These are phyloP conservation scores for Mamestra configurata DNA, from an alignment of 1,140 invertebrate genomes.

Conservation along the genomic window DNA sequence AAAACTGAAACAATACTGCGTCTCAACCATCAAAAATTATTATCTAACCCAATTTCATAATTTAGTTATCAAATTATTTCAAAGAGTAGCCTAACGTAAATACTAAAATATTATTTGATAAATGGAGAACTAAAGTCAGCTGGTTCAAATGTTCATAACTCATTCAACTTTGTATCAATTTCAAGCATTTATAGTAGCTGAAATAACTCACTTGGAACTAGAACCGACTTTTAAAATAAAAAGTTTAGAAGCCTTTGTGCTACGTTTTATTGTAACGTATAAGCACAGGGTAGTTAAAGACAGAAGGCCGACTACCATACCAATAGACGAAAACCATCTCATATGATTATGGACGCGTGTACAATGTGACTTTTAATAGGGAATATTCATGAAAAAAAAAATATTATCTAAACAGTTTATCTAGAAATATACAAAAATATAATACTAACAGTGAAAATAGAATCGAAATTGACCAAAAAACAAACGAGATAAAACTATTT, in stretches of 20 bases:
- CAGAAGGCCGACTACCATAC: too few species aligned
- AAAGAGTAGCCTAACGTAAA: neutral
- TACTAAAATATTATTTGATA: slow-evolving; percentile 16
- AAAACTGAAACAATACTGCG: too few species aligned
- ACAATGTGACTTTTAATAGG: too few species aligned
- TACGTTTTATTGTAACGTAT: slow-evolving; percentile 12
- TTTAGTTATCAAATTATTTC: neutral
- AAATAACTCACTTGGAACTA: slow-evolving; percentile 1
- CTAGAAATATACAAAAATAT: too few species aligned
- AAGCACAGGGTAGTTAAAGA: neutral
- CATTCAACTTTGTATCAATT: slow-evolving; percentile 21
- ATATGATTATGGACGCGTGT: too few species aligned
- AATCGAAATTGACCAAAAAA: too few species aligned
- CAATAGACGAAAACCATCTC: too few species aligned
- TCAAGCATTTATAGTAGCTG: neutral
- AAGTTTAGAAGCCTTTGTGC: slow-evolving; percentile 11
- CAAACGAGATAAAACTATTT: too few species aligned
- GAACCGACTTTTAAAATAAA: slow-evolving; percentile 15
- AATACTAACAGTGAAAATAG: too few species aligned
- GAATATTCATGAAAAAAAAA: too few species aligned
- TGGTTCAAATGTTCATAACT: slow-evolving; percentile 4
- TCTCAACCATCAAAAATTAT: neutral
- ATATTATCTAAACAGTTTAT: too few species aligned
- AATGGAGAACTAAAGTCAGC: neutral
- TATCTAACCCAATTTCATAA: neutral